Percentiles rank a stretch among this genome's conserved stretches.
Conservation (phyloP, 2,113 vertebrate species). For the Bujurquina vittata region DNA sequence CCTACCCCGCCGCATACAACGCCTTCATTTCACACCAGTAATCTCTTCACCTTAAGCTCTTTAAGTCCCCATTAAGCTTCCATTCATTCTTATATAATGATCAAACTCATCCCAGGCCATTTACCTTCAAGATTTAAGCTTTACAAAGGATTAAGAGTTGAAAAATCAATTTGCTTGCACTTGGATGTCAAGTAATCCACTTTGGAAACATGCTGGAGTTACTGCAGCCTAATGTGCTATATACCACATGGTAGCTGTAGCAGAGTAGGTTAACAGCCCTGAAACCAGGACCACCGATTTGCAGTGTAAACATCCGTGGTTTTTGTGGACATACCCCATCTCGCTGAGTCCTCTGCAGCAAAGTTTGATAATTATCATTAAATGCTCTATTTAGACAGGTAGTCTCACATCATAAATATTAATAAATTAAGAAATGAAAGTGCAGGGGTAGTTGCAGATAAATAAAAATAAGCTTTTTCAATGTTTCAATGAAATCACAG, state of each 20-base stretch:
- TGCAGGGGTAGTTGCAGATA: neutral
- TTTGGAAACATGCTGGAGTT: conserved; percentile 41
- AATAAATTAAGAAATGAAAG: neutral
- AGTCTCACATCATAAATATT: neutral
- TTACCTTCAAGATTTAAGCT: conserved; percentile 69
- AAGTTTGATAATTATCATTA: neutral
- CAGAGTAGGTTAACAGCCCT: neutral
- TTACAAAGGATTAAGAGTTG: conserved; percentile 72
- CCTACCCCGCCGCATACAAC: conserved; percentile 20
- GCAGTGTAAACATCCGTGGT: neutral
- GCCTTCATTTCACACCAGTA: conserved; percentile 55
- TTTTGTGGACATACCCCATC: neutral
- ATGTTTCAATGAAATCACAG: neutral
- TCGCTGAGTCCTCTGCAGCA: neutral
- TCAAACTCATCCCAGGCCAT: conserved; percentile 69
- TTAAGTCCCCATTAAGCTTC: conserved; percentile 68
- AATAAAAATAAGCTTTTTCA: neutral
- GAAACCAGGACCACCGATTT: neutral
- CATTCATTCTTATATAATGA: conserved; percentile 68
- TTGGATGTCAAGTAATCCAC: conserved; percentile 69
- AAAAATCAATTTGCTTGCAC: conserved; percentile 74
- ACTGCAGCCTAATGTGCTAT: conserved; percentile 16
- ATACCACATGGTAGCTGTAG: neutral
- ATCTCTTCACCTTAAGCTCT: conserved; percentile 65
- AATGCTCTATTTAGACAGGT: neutral